Base-by-base conservation (phyloP, 2,888 invertebrate species). In the Dryobota labecula region DNA sequence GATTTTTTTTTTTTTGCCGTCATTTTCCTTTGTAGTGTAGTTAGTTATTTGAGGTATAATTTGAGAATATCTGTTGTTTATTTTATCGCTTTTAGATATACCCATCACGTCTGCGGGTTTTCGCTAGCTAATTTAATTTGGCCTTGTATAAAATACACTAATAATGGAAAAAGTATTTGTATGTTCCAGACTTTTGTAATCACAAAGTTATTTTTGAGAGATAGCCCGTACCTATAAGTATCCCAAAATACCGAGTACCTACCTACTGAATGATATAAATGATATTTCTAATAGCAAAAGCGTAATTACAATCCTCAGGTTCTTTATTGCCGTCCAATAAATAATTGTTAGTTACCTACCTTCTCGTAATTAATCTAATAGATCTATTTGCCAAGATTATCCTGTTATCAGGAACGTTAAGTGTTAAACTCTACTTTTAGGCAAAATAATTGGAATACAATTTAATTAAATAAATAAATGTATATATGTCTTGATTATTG, bases 251-350 rank as follows among this genome's bases (percentile, higher is more conserved):
- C 11, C 15, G 2, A 45, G 6, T 62, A 1, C 18, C n/a, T n/a
- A n/a, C n/a, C n/a, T n/a, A n/a, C n/a, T 49, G 5, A 27, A 38
- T 0, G 9, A 45, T 20, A 33, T 51, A 30, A 6, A 38, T 11
- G 7, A 73, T 36, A 72, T 63, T 63, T 36, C 36, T 30, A 24
- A 60, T 24, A 67, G 43, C 15, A 68, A 49, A 43, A 56, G n/a
- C 24, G 68, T 61, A 56, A 70, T 70, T 60, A 47, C 33, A 70
- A 51, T 61, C 30, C n/a, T 47, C 7, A 8, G 13, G n/a, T 53
- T 30, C 53, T 67, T 58, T 73, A 66, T 78, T 67, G 63, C 60
- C 49, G 27, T 58, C 57, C 38, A 67, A 74, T 78, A 65, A 81
- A 68, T 47, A 60, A 57, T 47, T 60, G 58, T 45, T 41, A 57